Evolutionary conservation across 35 echinoderm and acorn worm genomes (phyloP).

Genomic region (Ophiothrix spiculata): DNA sequence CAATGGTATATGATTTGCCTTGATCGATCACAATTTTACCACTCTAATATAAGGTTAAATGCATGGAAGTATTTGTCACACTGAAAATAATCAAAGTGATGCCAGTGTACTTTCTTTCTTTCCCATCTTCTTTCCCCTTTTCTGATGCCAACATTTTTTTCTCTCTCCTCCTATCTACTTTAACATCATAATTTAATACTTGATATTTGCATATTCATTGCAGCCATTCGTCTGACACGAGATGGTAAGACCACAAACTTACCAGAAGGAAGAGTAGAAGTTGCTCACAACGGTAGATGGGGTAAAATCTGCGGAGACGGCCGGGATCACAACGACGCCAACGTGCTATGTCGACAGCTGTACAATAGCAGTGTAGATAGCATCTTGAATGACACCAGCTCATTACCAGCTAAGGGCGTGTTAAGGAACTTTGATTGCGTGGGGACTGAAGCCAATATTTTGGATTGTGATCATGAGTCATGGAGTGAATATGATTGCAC

Average conservation of each 20-base stretch:
- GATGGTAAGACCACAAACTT: slow-evolving; percentile 44
- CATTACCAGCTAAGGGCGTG: not conserved
- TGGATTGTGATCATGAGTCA: slow-evolving; percentile 15
- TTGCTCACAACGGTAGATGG: slow-evolving; percentile 51
- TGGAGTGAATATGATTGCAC: slow-evolving; percentile 34
- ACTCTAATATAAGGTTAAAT: too few species aligned
- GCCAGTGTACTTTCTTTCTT: too few species aligned
- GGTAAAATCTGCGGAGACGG: slow-evolving; percentile 47
- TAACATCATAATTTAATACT: not conserved
- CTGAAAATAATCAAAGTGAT: too few species aligned
- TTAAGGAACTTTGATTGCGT: slow-evolving; percentile 44
- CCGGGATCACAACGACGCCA: slow-evolving; percentile 28
- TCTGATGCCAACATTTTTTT: too few species aligned
- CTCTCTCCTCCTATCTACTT: not conserved
- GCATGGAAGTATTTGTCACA: too few species aligned
- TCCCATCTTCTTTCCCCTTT: too few species aligned
- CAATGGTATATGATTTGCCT: too few species aligned
- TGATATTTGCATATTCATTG: not conserved
- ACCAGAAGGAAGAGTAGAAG: slow-evolving; percentile 53
- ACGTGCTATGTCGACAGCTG: slow-evolving; percentile 53
- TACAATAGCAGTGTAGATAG: slow-evolving; percentile 77
- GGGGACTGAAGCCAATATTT: slow-evolving; percentile 52
- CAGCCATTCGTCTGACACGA: slow-evolving; percentile 58
- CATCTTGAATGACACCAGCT: not conserved
- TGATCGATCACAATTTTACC: too few species aligned